phyloP scores from a whole-genome alignment of 2,888 invertebrate genomes.

The Neoaliturus tenellus region DNA sequence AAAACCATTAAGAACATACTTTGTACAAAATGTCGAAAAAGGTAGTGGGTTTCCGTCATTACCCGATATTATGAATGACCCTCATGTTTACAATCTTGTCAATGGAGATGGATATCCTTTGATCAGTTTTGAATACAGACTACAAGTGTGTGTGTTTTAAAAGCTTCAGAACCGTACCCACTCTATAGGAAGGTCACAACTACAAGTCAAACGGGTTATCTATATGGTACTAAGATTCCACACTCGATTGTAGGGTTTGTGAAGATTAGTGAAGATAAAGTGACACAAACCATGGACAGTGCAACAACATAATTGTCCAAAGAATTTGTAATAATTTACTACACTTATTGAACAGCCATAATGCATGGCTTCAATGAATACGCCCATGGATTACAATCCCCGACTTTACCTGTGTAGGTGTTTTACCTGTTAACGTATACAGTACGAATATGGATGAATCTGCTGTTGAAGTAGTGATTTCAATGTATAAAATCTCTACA shows the following conservation, averaged over 20 bases:
- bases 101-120: slow-evolving; percentile 6
- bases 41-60: background rate
- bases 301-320: too few species aligned
- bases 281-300: background rate
- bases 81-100: background rate
- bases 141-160: slow-evolving; percentile 13
- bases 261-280: background rate
- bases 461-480: too few species aligned
- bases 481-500: too few species aligned
- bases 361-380: too few species aligned
- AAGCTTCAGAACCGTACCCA: slow-evolving; percentile 22
- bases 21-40: background rate
- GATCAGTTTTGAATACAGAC: slow-evolving; percentile 23
- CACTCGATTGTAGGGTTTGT: background rate
- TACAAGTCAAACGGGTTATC: background rate
- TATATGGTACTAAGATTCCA: slow-evolving; percentile 14
- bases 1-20: slow-evolving; percentile 17
- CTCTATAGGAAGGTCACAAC: background rate
- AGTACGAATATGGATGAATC: too few species aligned
- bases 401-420: too few species aligned
- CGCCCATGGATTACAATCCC: too few species aligned
- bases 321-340: too few species aligned
- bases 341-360: too few species aligned
- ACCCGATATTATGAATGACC: slow-evolving; percentile 16
- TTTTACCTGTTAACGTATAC: too few species aligned